Base-by-base conservation (phyloP, 2,113 vertebrate genomes). In the Bambusicola thoracicus region DNA sequence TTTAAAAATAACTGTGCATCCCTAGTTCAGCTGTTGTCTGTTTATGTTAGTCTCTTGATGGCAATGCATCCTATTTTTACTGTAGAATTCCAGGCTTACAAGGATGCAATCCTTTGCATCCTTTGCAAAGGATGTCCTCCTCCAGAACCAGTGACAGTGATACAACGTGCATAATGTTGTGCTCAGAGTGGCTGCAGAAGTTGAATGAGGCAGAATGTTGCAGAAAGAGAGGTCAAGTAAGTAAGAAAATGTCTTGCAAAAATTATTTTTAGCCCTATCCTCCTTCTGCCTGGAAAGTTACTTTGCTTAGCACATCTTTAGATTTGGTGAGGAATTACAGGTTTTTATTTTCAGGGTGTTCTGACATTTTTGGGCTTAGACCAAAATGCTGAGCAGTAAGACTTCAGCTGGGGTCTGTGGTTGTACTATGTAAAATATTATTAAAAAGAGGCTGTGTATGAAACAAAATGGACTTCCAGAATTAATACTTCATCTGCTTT, bases 1-100 rank as follows among this genome's bases (percentile, higher is more conserved):
- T 85, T 91, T 90, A 21, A 80, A 93, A 92, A 88, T 90, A 80
- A 43, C 24, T 20, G 4, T 68, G 13, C 22, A 44, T 77, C 89
- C 75, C 11, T 36, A 67, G 13, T 91, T 94, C 76, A 93, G 68
- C 63, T 83, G 43, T 89, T 92, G n/a, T 43, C 41, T 73, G 14
- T 83, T 93, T 82, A 46, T 63, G 24, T 83, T 62, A 34, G 29
- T 80, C 44, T 90, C 36, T 77, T 81, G 24, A 67, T 77, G 27
- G 53, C 78, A 85, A 29, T 6, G 12, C 20, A 61, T 90, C 30
- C 40, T 62, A 43, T 81, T 86, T 87, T 92, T 68, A 68, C n/a
- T 65, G 10, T 67, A 46, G 40, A 73, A 21, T 58, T 62, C 27
- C 36, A 63, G 13, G 34, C 59, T 93, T 88, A 74, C 24, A 21